These are phyloP conservation scores for Saccostrea echinata DNA, from an alignment of 1,140 invertebrate species.

Conservation along the genomic window DNA sequence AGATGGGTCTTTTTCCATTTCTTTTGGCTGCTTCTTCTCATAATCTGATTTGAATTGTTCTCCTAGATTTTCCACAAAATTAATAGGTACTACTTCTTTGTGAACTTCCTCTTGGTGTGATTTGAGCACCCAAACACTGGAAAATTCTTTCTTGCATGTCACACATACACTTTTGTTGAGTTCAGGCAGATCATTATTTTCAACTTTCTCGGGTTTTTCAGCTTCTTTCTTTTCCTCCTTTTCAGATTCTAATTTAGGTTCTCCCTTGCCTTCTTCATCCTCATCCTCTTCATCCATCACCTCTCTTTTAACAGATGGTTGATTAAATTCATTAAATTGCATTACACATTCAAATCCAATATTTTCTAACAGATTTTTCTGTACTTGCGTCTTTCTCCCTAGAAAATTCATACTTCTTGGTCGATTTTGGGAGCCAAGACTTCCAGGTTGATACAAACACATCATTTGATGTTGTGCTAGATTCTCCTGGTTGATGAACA, in stretches of 20 bases:
- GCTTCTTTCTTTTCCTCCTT: constrained; percentile 59
- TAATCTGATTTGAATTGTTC: constrained; percentile 85
- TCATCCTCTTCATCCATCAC: constrained; percentile 66
- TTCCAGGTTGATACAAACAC: constrained; percentile 58
- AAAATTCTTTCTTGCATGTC: constrained; percentile 95
- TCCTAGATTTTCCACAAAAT: constrained; percentile 94
- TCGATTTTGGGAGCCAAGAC: constrained; percentile 51
- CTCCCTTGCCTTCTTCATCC: constrained; percentile 57
- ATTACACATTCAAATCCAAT: constrained; percentile 97
- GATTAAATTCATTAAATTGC: constrained; percentile 94
- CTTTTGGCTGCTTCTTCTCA: constrained; percentile 75
- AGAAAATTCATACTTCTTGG: constrained; percentile 84
- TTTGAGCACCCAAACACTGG: constrained; percentile 96
- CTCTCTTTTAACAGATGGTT: constrained; percentile 77
- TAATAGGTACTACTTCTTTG: constrained; percentile 92
- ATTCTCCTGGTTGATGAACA: constrained; percentile 90
- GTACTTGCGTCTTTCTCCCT: constrained; percentile 86
- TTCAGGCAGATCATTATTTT: constrained; percentile 82
- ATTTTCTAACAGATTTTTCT: constrained; percentile 93
- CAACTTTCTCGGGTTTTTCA: constrained; percentile 54
- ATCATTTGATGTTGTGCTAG: constrained; percentile 89
- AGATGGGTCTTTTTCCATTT: constrained; percentile 54
- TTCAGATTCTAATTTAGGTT: constrained; percentile 58
- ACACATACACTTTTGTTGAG: constrained; percentile 88
- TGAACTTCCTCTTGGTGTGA: constrained; percentile 97